Evolutionary conservation across 2,797 vertebrate species (phyloP).

Genomic region (Sebastes taczanowskii): DNA sequence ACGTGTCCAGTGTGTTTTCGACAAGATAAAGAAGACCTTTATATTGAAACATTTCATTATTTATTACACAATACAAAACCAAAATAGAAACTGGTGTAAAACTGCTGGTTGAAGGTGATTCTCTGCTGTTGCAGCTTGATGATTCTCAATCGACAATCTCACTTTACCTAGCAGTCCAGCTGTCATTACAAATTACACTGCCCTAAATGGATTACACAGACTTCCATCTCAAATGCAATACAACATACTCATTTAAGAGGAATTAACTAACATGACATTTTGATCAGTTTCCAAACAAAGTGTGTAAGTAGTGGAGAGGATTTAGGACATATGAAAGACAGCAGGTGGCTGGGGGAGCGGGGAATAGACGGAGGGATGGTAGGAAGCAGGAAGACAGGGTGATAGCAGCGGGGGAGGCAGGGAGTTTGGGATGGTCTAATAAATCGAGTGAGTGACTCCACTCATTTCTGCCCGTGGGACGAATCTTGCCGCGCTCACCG

Average conservation of each 20-base stretch:
- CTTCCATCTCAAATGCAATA: background rate
- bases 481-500: constrained; percentile 64
- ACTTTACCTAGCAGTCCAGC: background rate
- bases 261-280: background rate
- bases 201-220: background rate
- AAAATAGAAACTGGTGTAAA: background rate
- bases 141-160: background rate
- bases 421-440: constrained; percentile 73
- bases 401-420: constrained; percentile 58
- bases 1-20: background rate
- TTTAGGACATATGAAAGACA: constrained; percentile 64
- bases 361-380: constrained; percentile 15
- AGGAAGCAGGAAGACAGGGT: constrained; percentile 26
- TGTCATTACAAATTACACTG: background rate
- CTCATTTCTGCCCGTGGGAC: constrained; percentile 80
- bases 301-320: background rate
- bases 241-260: background rate
- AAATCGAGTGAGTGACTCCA: constrained; percentile 84
- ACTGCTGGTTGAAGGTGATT: background rate
- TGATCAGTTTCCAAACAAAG: constrained; percentile 10
- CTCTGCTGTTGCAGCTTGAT: background rate
- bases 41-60: background rate
- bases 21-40: background rate
- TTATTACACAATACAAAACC: background rate
- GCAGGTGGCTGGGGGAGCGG: constrained; percentile 43